Evolutionary conservation across 2,797 vertebrate species (phyloP).

Genomic region (Pogonophryne albipinna): DNA sequence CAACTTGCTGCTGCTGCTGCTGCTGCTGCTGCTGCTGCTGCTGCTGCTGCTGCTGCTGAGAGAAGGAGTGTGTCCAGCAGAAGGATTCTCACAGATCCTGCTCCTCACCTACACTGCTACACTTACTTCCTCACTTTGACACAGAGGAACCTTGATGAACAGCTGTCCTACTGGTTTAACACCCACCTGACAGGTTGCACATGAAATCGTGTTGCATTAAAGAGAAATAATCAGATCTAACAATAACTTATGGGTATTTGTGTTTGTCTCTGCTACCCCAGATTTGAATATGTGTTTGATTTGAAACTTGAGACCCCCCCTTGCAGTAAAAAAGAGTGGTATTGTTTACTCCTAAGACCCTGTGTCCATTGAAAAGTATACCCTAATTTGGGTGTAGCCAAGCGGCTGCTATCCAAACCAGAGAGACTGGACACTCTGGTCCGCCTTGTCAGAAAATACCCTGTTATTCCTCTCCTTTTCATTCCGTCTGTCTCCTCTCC

Average conservation of each 20-base stretch:
- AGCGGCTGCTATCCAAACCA: slow-evolving; percentile 39
- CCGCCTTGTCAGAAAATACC: slow-evolving; percentile 23
- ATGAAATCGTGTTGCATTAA: neutral
- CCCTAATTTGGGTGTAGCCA: slow-evolving; percentile 6
- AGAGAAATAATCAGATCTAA: neutral
- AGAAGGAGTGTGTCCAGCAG: slow-evolving; percentile 55
- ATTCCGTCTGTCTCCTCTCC: slow-evolving; percentile 15
- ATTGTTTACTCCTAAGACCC: slow-evolving; percentile 63
- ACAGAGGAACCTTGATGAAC: slow-evolving; percentile 2
- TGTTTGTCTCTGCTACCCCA: slow-evolving; percentile 26
- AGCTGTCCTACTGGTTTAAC: slow-evolving; percentile 14
- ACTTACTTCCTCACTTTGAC: slow-evolving; percentile 10
- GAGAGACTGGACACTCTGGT: slow-evolving; percentile 51
- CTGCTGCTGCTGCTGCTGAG: slow-evolving; percentile 55
- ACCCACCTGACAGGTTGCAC: slow-evolving; percentile 8
- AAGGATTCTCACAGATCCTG: slow-evolving; percentile 38
- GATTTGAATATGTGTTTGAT: slow-evolving; percentile 37
- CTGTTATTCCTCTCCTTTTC: slow-evolving; percentile 1
- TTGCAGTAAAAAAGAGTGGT: slow-evolving; percentile 52
- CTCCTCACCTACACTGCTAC: slow-evolving; percentile 17
- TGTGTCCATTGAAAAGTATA: slow-evolving; percentile 19
- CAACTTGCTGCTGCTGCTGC: slow-evolving; percentile 62
- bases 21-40: too few species aligned
- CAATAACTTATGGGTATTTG: neutral
- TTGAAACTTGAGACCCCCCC: slow-evolving; percentile 60